phyloP scores from a whole-genome alignment of 2,113 vertebrate genomes.

The Rhinoderma darwinii region DNA sequence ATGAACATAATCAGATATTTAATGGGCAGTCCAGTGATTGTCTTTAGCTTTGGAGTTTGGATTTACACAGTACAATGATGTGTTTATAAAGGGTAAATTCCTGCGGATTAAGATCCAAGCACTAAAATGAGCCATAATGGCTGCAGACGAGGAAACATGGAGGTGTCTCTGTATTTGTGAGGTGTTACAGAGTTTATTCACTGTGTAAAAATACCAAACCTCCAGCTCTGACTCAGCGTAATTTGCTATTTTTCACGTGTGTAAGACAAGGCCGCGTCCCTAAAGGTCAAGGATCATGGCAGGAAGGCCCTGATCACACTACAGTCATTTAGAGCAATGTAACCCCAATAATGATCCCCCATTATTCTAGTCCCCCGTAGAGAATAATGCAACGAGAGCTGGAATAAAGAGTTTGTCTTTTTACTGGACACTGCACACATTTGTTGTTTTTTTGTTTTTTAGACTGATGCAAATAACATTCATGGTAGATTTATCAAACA shows the following conservation, averaged over 20 bases:
- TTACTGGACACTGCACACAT: background rate
- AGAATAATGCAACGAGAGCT: background rate
- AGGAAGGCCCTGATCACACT: background rate
- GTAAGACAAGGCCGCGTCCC: background rate
- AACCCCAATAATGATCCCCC: background rate
- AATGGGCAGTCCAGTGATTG: background rate
- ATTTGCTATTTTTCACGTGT: background rate
- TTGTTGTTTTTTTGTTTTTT: background rate
- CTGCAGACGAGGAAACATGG: background rate
- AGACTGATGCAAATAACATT: background rate
- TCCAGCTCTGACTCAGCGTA: background rate
- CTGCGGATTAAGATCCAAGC: background rate
- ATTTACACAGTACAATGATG: background rate
- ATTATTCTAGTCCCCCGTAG: background rate
- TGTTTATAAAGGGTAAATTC: conserved; percentile 17
- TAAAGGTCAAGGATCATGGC: background rate
- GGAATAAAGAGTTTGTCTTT: background rate
- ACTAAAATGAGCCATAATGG: background rate
- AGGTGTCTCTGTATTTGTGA: conserved; percentile 22
- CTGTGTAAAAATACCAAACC: conserved; percentile 12
- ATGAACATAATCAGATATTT: background rate
- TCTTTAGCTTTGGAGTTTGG: background rate
- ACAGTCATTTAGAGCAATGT: background rate
- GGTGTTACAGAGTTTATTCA: background rate
- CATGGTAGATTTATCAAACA: too few species aligned